Conservation (phyloP, 2,888 invertebrate species). For the Megamerina dolium region DNA sequence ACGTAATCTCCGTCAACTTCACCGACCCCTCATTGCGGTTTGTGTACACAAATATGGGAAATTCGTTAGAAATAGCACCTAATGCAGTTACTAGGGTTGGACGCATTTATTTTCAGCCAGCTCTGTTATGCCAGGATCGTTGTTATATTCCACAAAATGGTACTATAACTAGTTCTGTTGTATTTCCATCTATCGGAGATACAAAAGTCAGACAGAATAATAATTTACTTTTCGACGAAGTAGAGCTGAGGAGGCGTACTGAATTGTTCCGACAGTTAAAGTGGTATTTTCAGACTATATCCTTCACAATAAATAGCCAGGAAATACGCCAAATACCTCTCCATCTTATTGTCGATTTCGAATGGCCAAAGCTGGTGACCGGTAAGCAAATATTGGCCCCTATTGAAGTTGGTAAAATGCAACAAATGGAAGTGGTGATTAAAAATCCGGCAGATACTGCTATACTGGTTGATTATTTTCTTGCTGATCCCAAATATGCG, state of each 20-base stretch:
- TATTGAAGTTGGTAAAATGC: conserved; percentile 41
- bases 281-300: conserved; percentile 39
- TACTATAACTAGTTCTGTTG: conserved; percentile 21
- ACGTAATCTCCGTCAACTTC: conserved; percentile 55
- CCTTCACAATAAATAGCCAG: conserved; percentile 42
- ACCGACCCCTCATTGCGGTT: conserved; percentile 59
- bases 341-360: conserved; percentile 43
- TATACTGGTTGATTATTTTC: conserved; percentile 38
- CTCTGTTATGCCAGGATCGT: conserved; percentile 57
- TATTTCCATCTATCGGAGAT: conserved; percentile 18
- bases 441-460: conserved; percentile 43
- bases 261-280: conserved; percentile 44
- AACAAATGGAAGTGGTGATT: conserved; percentile 38
- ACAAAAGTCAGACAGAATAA: conserved; percentile 21
- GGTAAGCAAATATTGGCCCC: conserved; percentile 38
- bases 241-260: conserved; percentile 41
- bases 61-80: conserved; percentile 49
- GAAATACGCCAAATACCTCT: conserved; percentile 43
- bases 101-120: conserved; percentile 66
- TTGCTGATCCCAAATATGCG: conserved; percentile 40
- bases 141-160: conserved; percentile 37
- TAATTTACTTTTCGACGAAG: conserved; percentile 40
- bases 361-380: conserved; percentile 47
- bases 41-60: conserved; percentile 47
- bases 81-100: conserved; percentile 54